Percentiles rank a stretch among this genome's conserved stretches.
These are phyloP conservation scores for Polyodon spathula DNA, from an alignment of 2,113 vertebrate genomes.

Conservation along the genomic window DNA sequence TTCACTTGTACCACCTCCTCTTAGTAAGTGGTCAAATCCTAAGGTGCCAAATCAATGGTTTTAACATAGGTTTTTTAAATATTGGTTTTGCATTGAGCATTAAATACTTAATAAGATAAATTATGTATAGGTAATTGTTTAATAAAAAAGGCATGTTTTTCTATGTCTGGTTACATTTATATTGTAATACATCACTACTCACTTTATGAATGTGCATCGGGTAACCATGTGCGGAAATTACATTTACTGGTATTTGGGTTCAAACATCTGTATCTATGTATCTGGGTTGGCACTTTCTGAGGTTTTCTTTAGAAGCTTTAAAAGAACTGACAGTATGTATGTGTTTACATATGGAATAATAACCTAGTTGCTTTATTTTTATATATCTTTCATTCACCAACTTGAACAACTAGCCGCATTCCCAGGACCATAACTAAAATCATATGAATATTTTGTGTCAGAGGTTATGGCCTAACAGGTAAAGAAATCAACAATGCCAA, in stretches of 20 bases:
- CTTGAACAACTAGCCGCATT: too few relatives aligned
- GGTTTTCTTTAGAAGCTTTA: neutral
- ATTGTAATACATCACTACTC: neutral
- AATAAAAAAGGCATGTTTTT: neutral
- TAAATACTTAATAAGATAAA: neutral
- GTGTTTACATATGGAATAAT: neutral
- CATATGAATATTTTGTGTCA: too few relatives aligned
- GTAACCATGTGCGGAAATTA: neutral
- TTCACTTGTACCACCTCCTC: too few relatives aligned
- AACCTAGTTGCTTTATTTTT: neutral
- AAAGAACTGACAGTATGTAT: neutral
- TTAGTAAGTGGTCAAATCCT: too few relatives aligned
- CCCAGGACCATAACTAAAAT: too few relatives aligned
- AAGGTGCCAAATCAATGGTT: too few relatives aligned
- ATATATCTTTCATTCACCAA: too few relatives aligned
- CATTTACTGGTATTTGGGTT: neutral
- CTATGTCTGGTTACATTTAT: neutral
- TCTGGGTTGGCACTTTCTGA: neutral
- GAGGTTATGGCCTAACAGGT: too few relatives aligned
- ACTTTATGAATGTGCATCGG: neutral
- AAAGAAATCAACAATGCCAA: too few relatives aligned
- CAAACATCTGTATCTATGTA: neutral
- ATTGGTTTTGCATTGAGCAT: too few relatives aligned
- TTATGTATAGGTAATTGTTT: neutral
- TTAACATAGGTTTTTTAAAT: too few relatives aligned